Percentiles rank a stretch among this genome's conserved stretches.
Conservation (phyloP, 1,140 invertebrate species). For the Papilio aristodemus region DNA sequence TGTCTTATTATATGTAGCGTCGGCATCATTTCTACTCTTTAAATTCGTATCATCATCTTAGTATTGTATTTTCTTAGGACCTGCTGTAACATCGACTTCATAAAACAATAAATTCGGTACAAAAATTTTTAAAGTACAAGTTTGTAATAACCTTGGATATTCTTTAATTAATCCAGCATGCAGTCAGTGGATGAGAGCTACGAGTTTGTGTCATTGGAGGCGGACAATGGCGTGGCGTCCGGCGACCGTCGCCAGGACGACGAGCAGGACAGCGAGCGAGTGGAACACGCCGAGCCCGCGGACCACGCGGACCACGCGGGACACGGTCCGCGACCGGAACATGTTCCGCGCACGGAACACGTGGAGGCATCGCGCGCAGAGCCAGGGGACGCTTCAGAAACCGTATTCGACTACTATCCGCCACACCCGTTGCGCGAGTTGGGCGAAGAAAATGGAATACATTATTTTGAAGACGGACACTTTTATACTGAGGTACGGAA, state of each 20-base stretch:
- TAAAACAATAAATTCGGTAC: too few relatives aligned
- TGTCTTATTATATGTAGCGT: too few relatives aligned
- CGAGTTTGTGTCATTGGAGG: slow-evolving; percentile 69
- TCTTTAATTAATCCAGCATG: slow-evolving; percentile 54
- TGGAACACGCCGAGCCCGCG: slow-evolving; percentile 1
- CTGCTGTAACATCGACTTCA: too few relatives aligned
- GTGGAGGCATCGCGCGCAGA: slow-evolving; percentile 21
- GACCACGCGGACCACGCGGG: background rate
- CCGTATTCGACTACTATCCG: slow-evolving; percentile 69
- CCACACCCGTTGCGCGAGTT: slow-evolving; percentile 77
- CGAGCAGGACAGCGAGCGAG: background rate
- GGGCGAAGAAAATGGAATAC: slow-evolving; percentile 88
- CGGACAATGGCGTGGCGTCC: slow-evolving; percentile 53
- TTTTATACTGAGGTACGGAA: slow-evolving; percentile 92
- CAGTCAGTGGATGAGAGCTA: slow-evolving; percentile 79
- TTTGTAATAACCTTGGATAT: background rate
- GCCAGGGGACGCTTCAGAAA: slow-evolving; percentile 38
- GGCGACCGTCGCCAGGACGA: slow-evolving; percentile 49
- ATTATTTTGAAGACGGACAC: slow-evolving; percentile 95
- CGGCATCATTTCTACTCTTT: too few relatives aligned
- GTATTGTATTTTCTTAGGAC: too few relatives aligned
- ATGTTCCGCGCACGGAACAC: slow-evolving; percentile 3
- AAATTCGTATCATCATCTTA: too few relatives aligned
- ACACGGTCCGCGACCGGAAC: slow-evolving; percentile 2
- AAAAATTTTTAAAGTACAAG: too few relatives aligned